phyloP scores from a whole-genome alignment of 2,888 invertebrate genomes.

The Carcina quercana region DNA sequence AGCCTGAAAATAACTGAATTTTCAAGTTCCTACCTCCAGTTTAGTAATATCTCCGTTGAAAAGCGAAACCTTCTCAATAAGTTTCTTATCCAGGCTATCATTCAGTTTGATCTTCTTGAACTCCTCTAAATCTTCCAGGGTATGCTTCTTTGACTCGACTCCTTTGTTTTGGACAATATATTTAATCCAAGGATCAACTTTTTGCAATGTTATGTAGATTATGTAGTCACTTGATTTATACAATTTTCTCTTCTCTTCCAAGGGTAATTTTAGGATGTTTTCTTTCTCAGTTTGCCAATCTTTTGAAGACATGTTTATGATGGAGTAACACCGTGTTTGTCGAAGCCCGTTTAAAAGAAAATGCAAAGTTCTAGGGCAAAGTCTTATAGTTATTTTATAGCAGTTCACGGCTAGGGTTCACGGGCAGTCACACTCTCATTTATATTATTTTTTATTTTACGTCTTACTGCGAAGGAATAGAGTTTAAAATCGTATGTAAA shows the following conservation, averaged over 20 bases:
- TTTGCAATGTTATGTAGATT: slow-evolving; percentile 40
- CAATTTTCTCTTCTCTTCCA: slow-evolving; percentile 68
- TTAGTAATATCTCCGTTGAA: slow-evolving; percentile 89
- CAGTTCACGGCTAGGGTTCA: too few species aligned
- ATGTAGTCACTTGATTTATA: slow-evolving; percentile 56
- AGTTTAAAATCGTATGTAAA: too few species aligned
- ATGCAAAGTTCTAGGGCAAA: too few species aligned
- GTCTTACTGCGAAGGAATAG: too few species aligned
- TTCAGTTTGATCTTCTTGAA: slow-evolving; percentile 45
- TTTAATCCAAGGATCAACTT: slow-evolving; percentile 73
- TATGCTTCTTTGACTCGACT: slow-evolving; percentile 45
- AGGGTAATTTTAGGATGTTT: slow-evolving; percentile 63
- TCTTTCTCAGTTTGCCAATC: slow-evolving; percentile 69
- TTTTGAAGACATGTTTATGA: slow-evolving; percentile 49
- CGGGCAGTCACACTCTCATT: too few species aligned
- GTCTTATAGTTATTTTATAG: too few species aligned
- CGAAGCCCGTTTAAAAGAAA: slow-evolving; percentile 5
- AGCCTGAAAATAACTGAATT: neutral
- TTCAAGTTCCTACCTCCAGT: slow-evolving; percentile 73
- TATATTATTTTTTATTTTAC: too few species aligned
- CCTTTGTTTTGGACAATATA: slow-evolving; percentile 54
- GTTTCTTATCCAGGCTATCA: slow-evolving; percentile 39
- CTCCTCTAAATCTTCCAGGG: slow-evolving; percentile 43
- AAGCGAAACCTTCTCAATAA: slow-evolving; percentile 78
- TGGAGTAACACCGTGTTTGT: slow-evolving; percentile 23